Conservation (phyloP, 2,797 vertebrate species). For the Rhinogobio ventralis region DNA sequence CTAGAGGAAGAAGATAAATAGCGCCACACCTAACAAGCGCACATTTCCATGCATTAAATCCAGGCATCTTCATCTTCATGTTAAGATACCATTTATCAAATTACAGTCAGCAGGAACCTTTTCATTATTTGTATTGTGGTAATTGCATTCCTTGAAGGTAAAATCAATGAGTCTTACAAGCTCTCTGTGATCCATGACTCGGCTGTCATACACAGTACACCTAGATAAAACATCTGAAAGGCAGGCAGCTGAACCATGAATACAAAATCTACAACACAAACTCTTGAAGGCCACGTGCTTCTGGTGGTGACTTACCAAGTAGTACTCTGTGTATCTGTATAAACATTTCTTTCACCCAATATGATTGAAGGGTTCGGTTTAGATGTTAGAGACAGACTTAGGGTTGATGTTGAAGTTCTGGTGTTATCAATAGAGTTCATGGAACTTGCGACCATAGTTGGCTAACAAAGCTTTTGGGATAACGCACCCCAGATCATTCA, state of each 20-base stretch:
- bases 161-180: constrained; percentile 20
- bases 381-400: not conserved
- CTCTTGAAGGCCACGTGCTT: not conserved
- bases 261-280: not conserved
- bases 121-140: not conserved
- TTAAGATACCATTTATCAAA: constrained; percentile 7
- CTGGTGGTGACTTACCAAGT: not conserved
- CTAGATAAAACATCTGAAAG: not conserved
- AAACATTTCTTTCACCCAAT: not conserved
- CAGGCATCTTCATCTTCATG: not conserved
- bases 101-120: not conserved
- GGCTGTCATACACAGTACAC: not conserved
- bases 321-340: not conserved
- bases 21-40: not conserved
- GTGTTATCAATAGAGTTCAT: too few species aligned
- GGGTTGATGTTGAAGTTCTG: not conserved
- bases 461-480: too few species aligned
- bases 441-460: too few species aligned
- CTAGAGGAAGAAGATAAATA: constrained; percentile 28
- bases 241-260: not conserved
- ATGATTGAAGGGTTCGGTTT: not conserved
- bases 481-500: too few species aligned
- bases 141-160: constrained; percentile 19
- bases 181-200: not conserved
- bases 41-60: not conserved